Evolutionary conservation across 2,888 invertebrate genomes (phyloP), one percentile per base, ranked within the genome.

Genomic region (Chrysodeixis includens): DNA sequence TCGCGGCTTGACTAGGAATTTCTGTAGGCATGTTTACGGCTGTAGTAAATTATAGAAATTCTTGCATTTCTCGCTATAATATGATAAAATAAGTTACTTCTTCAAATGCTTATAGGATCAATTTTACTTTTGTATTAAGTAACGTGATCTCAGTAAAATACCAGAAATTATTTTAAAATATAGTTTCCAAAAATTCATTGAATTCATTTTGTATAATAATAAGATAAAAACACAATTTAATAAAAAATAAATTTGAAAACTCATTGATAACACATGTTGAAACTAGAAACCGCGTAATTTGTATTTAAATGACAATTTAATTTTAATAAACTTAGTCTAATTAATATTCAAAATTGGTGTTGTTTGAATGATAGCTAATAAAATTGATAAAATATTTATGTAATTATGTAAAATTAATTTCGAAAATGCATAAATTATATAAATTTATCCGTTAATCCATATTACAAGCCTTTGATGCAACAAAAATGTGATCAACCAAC

Each of bases 391-490:
- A 12, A 20, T 49, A 49, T 49, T 49, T 49, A 49, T 20, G 46
- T 49, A 49, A 20, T 20, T 20, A 49, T 20, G 40, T 56, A 53
- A 60, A 56, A 63, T 30, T 58, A 46, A 57, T 66, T 64, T 30
- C 56, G 30, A 52, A 66, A 26, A 62, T 63, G 56, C 30, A 32
- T 53, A 67, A 67, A 78, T 78, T 80, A 79, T 74, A 77, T 66
- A 79, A 80, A 80, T 79, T 56, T 54, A 60, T 69, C 58, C 63
- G 60, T 74, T 76, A 71, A 76, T 64, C 40, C 56, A 67, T 57
- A 58, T 59, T 49, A 63, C 49, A 49, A 18, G 10, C 58, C 63
- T 56, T 60, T 71, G 30, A 62, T 54, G 58, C 35, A 18, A 49
- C 59, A 35, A 56, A 53, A 69, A 32, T 62, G 65, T 61, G 57